Evolutionary conservation across 2,113 vertebrate genomes (phyloP), one percentile per base, ranked within the genome.

Genomic region (Menura novaehollandiae): DNA sequence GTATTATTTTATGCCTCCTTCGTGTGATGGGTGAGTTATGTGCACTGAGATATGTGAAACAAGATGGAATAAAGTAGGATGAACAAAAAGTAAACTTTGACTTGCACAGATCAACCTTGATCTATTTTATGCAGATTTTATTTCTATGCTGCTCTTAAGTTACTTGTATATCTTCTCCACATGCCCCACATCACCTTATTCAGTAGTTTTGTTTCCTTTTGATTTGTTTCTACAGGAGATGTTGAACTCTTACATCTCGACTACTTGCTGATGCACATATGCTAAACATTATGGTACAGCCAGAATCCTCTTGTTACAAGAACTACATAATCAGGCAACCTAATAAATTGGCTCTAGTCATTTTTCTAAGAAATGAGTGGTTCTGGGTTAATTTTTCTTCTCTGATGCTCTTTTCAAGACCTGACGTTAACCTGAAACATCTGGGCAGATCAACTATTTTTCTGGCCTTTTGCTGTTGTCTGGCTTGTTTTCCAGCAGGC

Each of bases 31-130:
- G 24, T 1, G 2, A 35, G 13, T 69, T 74, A 7, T 0, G 3
- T 58, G 24, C n/a, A 6, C 27, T n/a, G 41, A 77, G 17, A 16
- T 27, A 39, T 0, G 0, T 37, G 22, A 47, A 93, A n/a, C 7
- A 28, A 58, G 23, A 15, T 33, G 2, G 2, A 47, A 6, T 44
- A 37, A 44, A 32, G 56, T 37, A 59, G 7, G 15, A 67, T 37
- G 16, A 71, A 33, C 24, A 47, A 43, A 53, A 80, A 26, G 9
- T 66, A 15, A 77, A 63, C 26, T 53, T 78, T 56, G 6, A 37
- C 4, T 71, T 67, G 23, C 1, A 9, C 4, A 8, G 23, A 71
- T 80, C 30, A 79, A 53, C n/a, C 5, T 32, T 44, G 11, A n/a
- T 28, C 0, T 1, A 3, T 27, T 71, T 83, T 35, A 44, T 19